Evolutionary conservation across 2,888 invertebrate genomes (phyloP).

Genomic region (Cataglyphis altisquamis): DNA sequence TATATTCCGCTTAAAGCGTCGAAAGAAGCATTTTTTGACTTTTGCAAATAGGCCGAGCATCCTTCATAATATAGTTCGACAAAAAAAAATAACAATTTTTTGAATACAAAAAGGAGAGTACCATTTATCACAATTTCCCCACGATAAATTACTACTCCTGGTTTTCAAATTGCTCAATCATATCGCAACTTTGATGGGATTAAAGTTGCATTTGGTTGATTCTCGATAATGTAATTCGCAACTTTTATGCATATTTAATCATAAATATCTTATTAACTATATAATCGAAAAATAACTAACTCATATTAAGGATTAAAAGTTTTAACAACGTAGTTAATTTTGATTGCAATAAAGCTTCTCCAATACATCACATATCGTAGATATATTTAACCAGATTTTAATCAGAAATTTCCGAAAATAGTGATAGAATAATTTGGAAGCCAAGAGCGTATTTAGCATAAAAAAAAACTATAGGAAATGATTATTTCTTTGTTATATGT

Average conservation of each 20-base stretch:
- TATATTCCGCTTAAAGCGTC: slow-evolving; percentile 58
- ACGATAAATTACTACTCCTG: neutral
- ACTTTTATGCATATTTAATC: neutral
- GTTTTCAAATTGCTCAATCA: neutral
- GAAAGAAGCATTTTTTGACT: slow-evolving; percentile 42
- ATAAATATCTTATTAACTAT: neutral
- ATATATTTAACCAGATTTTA: neutral
- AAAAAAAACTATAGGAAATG: neutral
- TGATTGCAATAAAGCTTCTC: neutral
- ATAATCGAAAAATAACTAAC: neutral
- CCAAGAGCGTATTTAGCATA: neutral
- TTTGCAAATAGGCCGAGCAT: slow-evolving; percentile 33
- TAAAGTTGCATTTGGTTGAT: neutral
- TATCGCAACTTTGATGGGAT: neutral
- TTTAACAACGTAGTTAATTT: neutral
- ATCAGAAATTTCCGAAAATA: neutral
- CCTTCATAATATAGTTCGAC: slow-evolving; percentile 14
- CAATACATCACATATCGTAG: neutral
- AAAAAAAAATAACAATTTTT: neutral
- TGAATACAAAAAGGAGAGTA: neutral
- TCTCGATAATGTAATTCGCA: neutral
- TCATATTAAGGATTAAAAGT: neutral
- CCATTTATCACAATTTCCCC: neutral
- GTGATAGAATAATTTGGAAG: neutral
- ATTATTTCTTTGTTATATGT: neutral